phyloP scores from a whole-genome alignment of 2,113 vertebrate genomes.

The Corythaeola cristata region DNA sequence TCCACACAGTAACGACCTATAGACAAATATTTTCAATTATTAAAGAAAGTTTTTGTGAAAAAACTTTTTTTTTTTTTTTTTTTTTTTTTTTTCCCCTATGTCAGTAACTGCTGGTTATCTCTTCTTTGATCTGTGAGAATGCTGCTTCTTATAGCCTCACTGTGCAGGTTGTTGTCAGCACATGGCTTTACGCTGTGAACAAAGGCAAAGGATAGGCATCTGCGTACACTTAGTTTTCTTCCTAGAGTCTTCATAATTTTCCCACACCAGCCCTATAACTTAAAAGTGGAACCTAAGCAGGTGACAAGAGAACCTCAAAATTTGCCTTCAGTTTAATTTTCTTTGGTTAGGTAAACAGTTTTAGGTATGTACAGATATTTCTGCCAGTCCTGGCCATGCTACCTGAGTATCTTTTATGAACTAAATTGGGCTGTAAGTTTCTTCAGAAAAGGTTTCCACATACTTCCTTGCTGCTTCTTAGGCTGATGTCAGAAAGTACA shows the following conservation, averaged over 20 bases:
- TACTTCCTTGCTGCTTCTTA: background rate
- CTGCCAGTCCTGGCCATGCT: background rate
- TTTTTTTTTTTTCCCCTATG: too few species aligned
- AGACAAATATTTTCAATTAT: background rate
- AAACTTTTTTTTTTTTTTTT: accelerated
- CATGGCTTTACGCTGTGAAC: background rate
- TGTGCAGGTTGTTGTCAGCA: background rate
- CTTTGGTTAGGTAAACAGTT: background rate
- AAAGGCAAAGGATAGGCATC: background rate
- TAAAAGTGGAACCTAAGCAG: background rate
- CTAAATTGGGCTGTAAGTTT: background rate
- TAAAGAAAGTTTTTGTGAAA: background rate
- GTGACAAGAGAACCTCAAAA: background rate
- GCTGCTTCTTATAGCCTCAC: background rate
- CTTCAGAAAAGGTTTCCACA: background rate
- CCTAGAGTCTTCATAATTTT: background rate
- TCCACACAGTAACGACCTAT: background rate
- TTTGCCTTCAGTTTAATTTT: background rate
- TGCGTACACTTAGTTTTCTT: background rate
- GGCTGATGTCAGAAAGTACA: background rate
- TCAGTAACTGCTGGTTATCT: background rate
- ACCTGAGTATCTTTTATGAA: background rate
- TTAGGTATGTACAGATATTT: background rate
- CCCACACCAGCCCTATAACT: background rate
- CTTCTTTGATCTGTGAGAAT: background rate